These are phyloP conservation scores for Lacerta bilineata DNA, from an alignment of 2,797 vertebrate genomes.

Conservation along the genomic window DNA sequence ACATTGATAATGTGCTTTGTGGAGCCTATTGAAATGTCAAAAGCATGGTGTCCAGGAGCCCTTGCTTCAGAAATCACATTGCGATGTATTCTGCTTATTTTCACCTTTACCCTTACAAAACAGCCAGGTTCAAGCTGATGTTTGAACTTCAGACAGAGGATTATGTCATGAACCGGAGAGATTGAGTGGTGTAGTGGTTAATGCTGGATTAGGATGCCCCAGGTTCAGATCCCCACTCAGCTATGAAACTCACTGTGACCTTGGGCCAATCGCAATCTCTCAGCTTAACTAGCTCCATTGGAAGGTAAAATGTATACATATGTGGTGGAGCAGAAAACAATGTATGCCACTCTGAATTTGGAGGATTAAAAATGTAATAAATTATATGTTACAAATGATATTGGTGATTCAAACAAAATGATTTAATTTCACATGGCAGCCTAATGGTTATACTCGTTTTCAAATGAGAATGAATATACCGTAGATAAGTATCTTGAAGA, in stretches of 20 bases:
- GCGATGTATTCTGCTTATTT: not conserved
- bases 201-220: not conserved
- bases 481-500: too few species aligned
- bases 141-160: conserved; percentile 12
- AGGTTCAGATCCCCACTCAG: not conserved
- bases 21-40: not conserved
- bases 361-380: not conserved
- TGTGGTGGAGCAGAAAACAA: too few species aligned
- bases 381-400: not conserved
- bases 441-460: not conserved
- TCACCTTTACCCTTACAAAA: not conserved
- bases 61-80: not conserved
- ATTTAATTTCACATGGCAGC: too few species aligned
- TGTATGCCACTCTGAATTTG: not conserved
- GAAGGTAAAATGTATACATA: not conserved
- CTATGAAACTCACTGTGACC: not conserved
- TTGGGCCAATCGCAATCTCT: not conserved
- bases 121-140: not conserved
- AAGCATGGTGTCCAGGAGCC: not conserved
- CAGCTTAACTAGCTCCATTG: not conserved
- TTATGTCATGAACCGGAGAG: not conserved
- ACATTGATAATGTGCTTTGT: not conserved
- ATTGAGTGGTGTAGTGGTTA: not conserved
- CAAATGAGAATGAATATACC: not conserved
- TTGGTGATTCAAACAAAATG: not conserved